Base-by-base conservation (phyloP, 2,797 vertebrate genomes). In the Tragelaphus oryx region DNA sequence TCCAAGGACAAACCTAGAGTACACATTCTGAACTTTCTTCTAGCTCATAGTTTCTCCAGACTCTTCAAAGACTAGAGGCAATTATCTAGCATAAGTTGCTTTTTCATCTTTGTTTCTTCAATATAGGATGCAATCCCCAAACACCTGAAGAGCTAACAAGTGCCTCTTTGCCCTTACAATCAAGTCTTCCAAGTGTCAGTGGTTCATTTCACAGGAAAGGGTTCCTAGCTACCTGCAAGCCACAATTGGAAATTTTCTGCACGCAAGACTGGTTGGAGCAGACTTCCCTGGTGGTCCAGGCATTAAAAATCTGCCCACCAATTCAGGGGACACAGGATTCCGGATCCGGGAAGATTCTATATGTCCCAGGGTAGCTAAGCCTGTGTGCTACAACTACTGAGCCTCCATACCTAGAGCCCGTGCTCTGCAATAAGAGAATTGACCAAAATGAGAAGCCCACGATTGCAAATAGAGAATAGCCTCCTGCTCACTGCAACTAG, bases 351-450 rank as follows among this genome's bases (percentile, higher is more conserved):
- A 41, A 71, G 68, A 68, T 37, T 68, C 18, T 33, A 37, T 33
- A 68, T 68, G 9, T 37, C 10, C n/a, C 33, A 22, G 62, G 33
- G n/a, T 37, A 68, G 62, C n/a, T 68, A 68, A n/a, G 18, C 33
- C 33, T 37, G 33, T 22, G 33, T 41, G 37, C 65, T 6, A 71
- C 20, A 71, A 12, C 65, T 71, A 24, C 33, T 41, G 33, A 71
- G 65, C 11, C 5, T 10, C 33, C 3, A 41, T 5, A 71, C 68
- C 68, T 41, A 41, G 5, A 41, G 20, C 11, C 68, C 0, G 0
- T 41, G 20, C 37, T 24, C 68, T 71, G 3, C 12, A 24, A 24
- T 41, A 41, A 71, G 37, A 71, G 20, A 71, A 24, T 12, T 11
- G 24, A 41, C 68, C 11, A 24, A 17, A 71, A 41, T 24, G 37